Conservation (phyloP, 2,888 invertebrate genomes). For the Apamea crenata region DNA sequence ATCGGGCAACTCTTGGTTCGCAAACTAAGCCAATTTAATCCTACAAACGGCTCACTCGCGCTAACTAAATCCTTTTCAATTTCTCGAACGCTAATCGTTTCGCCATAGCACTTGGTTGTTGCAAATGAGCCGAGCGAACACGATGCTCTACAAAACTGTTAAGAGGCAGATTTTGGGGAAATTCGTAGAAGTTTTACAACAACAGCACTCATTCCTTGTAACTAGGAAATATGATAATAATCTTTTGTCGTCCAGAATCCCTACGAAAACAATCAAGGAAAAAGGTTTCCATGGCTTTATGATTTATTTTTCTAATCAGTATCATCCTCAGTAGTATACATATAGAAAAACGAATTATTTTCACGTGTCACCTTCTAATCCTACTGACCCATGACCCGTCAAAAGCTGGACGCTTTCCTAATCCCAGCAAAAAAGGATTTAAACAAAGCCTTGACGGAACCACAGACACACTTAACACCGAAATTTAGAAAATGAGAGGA, state of each 20-base stretch:
- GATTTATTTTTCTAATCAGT: background rate
- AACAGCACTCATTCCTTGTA: background rate
- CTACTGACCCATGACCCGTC: slow-evolving; percentile 26
- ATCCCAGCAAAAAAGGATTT: slow-evolving; percentile 67
- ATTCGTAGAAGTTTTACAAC: slow-evolving; percentile 17
- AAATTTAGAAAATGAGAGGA: slow-evolving; percentile 75
- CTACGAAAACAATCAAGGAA: slow-evolving; percentile 19
- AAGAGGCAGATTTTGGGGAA: slow-evolving; percentile 18
- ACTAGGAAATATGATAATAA: background rate
- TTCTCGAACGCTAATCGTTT: slow-evolving; percentile 79
- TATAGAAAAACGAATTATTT: background rate
- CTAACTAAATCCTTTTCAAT: slow-evolving; percentile 84
- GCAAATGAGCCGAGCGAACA: slow-evolving; percentile 33
- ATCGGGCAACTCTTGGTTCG: slow-evolving; percentile 70
- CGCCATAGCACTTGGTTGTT: slow-evolving; percentile 52
- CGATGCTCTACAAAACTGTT: slow-evolving; percentile 29
- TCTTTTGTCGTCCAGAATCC: background rate
- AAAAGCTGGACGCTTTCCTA: slow-evolving; percentile 56
- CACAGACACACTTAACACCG: slow-evolving; percentile 63
- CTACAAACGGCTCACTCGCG: slow-evolving; percentile 77
- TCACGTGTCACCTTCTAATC: slow-evolving; percentile 21
- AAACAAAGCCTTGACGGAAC: slow-evolving; percentile 57
- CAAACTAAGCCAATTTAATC: slow-evolving; percentile 84
- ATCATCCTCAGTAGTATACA: background rate
- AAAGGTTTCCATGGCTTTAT: slow-evolving; percentile 6